phyloP scores from a whole-genome alignment of 2,888 invertebrate genomes.

The Cactoblastis cactorum region DNA sequence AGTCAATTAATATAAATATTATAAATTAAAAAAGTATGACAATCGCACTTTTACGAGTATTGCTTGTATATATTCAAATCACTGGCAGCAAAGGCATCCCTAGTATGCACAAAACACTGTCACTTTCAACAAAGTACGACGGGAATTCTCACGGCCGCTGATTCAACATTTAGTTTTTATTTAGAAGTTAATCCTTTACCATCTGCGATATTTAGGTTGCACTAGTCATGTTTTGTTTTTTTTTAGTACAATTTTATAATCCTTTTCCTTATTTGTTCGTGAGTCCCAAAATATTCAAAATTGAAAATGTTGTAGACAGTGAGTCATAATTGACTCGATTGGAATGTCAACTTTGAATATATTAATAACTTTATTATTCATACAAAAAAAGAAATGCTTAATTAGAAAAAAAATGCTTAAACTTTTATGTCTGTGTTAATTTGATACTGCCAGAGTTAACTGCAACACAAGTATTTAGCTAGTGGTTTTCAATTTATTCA shows the following conservation, averaged over 20 bases:
- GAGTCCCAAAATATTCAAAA: not conserved
- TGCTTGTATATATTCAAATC: not conserved
- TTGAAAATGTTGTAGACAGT: not conserved
- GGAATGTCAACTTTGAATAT: not conserved
- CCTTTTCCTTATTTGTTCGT: not conserved
- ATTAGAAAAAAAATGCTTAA: too few species aligned
- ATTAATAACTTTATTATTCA: not conserved
- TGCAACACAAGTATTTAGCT: too few species aligned
- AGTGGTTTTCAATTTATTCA: too few species aligned
- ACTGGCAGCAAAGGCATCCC: slow-evolving; percentile 24
- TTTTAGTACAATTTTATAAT: too few species aligned
- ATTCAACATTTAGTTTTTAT: not conserved
- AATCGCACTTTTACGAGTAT: too few species aligned
- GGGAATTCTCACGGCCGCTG: slow-evolving; percentile 40
- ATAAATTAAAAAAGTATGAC: too few species aligned
- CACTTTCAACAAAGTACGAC: slow-evolving; percentile 62
- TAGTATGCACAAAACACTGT: slow-evolving; percentile 56
- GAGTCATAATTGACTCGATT: not conserved
- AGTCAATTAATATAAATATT: too few species aligned
- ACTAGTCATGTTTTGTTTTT: too few species aligned
- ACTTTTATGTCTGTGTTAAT: too few species aligned
- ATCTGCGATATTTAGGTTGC: not conserved
- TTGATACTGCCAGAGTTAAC: too few species aligned
- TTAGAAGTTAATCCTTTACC: not conserved
- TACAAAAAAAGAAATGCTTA: not conserved